phyloP scores from a whole-genome alignment of 2,888 invertebrate genomes.

The Lasioglossum marginatum region DNA sequence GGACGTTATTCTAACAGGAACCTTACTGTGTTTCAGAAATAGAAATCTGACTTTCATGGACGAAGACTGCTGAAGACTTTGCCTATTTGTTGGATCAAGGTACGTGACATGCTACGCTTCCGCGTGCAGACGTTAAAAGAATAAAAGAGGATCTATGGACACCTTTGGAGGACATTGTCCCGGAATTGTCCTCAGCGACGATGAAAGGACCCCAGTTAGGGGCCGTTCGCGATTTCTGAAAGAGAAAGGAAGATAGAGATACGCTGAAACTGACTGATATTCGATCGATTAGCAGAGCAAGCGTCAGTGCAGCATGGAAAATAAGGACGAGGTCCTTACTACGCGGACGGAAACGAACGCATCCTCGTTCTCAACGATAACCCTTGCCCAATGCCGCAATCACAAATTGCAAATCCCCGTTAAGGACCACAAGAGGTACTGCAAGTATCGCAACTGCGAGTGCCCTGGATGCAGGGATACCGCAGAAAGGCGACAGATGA shows the following conservation, averaged over 20 bases:
- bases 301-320: constrained; percentile 34
- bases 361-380: constrained; percentile 26
- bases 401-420: constrained; percentile 95
- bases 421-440: constrained; percentile 97
- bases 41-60: background rate
- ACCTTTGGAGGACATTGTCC: too few species aligned
- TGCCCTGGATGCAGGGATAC: constrained; percentile 95
- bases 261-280: constrained; percentile 10
- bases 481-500: constrained; percentile 94
- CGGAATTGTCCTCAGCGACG: background rate
- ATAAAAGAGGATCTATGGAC: background rate
- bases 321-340: constrained; percentile 19
- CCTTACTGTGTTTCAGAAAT: constrained; percentile 35
- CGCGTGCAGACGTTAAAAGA: background rate
- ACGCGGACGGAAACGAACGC: constrained; percentile 20
- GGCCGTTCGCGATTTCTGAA: background rate
- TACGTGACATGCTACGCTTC: background rate
- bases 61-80: constrained; percentile 5
- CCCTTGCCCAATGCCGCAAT: constrained; percentile 93
- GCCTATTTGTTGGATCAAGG: background rate
- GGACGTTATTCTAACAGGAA: background rate
- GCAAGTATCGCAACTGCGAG: constrained; percentile 92
- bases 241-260: background rate
- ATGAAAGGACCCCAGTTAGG: constrained; percentile 1
- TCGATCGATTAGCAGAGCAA: background rate